Base-by-base conservation (phyloP, 2,888 invertebrate genomes). In the Parascotia fuliginaria region DNA sequence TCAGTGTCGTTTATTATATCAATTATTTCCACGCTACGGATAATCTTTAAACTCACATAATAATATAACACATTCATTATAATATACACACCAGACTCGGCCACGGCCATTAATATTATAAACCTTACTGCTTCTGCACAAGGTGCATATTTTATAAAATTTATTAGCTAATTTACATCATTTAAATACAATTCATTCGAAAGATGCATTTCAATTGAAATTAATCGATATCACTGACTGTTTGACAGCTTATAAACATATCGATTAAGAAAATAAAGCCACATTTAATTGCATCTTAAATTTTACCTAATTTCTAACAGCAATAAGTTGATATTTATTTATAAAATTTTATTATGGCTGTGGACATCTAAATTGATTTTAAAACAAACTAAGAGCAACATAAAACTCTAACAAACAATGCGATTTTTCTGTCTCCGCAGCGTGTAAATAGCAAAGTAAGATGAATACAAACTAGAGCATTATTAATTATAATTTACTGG, bases 11-110 rank as follows among this genome's bases (percentile, higher is more conserved):
- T 7, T 24, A 24, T 9, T 24, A 7, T 24, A 24, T 27, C 41
- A 42, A 49, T 63, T 51, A 52, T 63, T 66, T 63, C 52, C 59
- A 55, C 64, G 68, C 67, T 64, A 63, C 64, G 33, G 56, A 47
- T 50, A 24, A 13, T n/a, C 37, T 33, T 5, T 42, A 33, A 5
- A 40, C 57, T 57, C 42, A 40, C 43, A 40, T 31, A 9, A 6
- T 13, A 33, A n/a, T n/a, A n/a, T n/a, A 15, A 24, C 32, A 45
- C 38, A 32, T 9, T 11, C 12, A 42, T 27, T n/a, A 37, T 6
- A 24, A 7, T 6, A 9, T 24, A 24, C 5, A 7, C 7, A 24
- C 24, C 7, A n/a, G n/a, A n/a, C n/a, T n/a, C n/a, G n/a, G 24
- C 24, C 24, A 24, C 24, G 24, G 7, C 3, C 4, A 24, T 4